Evolutionary conservation across 2,797 vertebrate species (phyloP).

Genomic region (Myripristis murdjan): DNA sequence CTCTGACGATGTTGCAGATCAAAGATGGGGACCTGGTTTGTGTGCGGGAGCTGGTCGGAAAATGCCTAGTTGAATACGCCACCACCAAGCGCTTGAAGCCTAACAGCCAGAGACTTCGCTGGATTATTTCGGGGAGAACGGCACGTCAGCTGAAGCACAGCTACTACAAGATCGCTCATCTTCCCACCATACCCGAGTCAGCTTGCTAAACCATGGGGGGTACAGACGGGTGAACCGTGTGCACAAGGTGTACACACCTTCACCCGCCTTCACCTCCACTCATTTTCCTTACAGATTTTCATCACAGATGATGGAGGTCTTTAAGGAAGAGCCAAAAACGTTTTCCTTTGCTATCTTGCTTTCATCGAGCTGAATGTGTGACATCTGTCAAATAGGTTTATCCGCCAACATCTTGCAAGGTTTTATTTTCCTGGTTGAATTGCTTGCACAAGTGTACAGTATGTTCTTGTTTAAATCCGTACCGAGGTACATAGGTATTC

Average conservation of each 20-base stretch:
- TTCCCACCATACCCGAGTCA: slow-evolving; percentile 96
- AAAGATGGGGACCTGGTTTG: slow-evolving; percentile 90
- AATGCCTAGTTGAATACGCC: slow-evolving; percentile 95
- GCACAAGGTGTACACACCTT: slow-evolving; percentile 29
- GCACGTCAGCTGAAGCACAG: slow-evolving; percentile 94
- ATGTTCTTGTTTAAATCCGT: slow-evolving; percentile 84
- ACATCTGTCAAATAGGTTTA: slow-evolving; percentile 54
- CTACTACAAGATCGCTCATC: slow-evolving; percentile 95
- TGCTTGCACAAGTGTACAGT: slow-evolving; percentile 80
- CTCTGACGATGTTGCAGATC: slow-evolving; percentile 79
- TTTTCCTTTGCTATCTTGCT: slow-evolving; percentile 15
- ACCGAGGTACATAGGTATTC: slow-evolving; percentile 70
- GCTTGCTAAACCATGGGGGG: slow-evolving; percentile 76
- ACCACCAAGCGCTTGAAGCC: slow-evolving; percentile 93
- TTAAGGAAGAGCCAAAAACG: slow-evolving; percentile 66
- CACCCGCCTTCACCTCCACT: slow-evolving; percentile 20
- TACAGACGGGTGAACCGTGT: slow-evolving; percentile 39
- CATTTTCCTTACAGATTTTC: slow-evolving; percentile 77
- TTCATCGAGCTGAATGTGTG: slow-evolving; percentile 42
- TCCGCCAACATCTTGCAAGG: slow-evolving; percentile 48
- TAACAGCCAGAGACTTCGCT: slow-evolving; percentile 93
- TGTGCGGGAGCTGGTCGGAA: slow-evolving; percentile 92
- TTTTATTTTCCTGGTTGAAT: slow-evolving; percentile 71
- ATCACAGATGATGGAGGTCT: slow-evolving; percentile 74
- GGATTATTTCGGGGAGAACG: slow-evolving; percentile 96